These are phyloP conservation scores for Ptyas mucosa DNA, from an alignment of 2,113 vertebrate species.

Conservation along the genomic window DNA sequence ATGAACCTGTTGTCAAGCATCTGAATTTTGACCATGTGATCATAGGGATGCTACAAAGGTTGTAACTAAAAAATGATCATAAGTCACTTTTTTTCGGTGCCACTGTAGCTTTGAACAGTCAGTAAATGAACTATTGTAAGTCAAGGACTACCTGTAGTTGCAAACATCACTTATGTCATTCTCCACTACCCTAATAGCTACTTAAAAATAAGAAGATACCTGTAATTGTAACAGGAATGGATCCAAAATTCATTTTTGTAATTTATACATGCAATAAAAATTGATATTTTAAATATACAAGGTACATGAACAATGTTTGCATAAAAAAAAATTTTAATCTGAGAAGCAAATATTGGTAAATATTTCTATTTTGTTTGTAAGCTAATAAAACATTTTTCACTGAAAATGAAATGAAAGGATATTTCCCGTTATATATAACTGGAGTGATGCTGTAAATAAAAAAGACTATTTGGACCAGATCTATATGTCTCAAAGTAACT, in stretches of 20 bases:
- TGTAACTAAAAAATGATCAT: too few relatives aligned
- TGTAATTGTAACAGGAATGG: neutral
- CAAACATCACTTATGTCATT: neutral
- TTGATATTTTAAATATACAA: neutral
- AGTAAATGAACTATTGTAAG: too few relatives aligned
- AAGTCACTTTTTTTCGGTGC: too few relatives aligned
- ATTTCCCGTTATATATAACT: neutral
- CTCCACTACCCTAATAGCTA: neutral
- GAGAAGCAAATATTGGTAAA: neutral
- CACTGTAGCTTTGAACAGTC: too few relatives aligned
- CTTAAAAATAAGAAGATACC: neutral
- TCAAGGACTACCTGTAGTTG: neutral
- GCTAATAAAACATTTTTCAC: neutral
- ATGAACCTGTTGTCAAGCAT: too few relatives aligned
- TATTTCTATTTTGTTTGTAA: neutral
- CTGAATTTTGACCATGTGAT: too few relatives aligned
- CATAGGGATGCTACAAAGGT: too few relatives aligned
- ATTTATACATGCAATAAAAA: neutral
- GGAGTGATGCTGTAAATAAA: neutral
- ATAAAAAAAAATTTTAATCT: too few relatives aligned
- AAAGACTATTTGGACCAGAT: neutral
- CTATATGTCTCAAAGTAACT: neutral
- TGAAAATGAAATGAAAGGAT: neutral
- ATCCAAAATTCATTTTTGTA: neutral
- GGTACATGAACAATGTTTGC: neutral